Base-by-base conservation (phyloP, 2,888 invertebrate genomes). In the Cheiracanthium punctorium region DNA sequence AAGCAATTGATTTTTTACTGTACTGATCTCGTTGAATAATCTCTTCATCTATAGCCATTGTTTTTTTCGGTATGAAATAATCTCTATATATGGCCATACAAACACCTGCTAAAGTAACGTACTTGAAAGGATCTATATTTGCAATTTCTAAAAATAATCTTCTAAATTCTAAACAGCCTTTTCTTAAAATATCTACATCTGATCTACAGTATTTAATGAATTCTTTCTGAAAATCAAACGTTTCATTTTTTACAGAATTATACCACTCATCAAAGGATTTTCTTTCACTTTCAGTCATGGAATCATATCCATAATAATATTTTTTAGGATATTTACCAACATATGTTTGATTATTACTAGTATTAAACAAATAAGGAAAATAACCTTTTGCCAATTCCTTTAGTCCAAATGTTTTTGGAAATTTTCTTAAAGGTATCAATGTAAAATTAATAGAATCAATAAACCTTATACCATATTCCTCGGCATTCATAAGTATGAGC, bases 151-250 rank as follows among this genome's bases (percentile, higher is more conserved):
- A 52, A 30, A 52, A 73, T 52, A 52, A 73, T 73, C 73, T 52
- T 52, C 32, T 48, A 0, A 72, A 72, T 72, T 72, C 72, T 43
- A 72, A 72, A 48, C 72, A 72, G 17, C 70, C 70, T 72, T 43
- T 41, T 72, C 72, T 43, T 10, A 72, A 72, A 43, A 72, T 72
- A 72, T 72, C 72, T 28, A 72, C 73, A 73, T 52, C 32, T 30
- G 29, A 73, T 30, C 52, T 52, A 30, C 52, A 73, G 14, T 52
- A 73, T 73, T 73, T 73, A 52, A 52, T 32, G 12, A 52, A 30
- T 73, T 73, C 73, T 4, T 73, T 73, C 52, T 73, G 29, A 17
- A 52, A 73, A 73, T 52, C 73, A 73, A 73, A 30, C 10, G 32
- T 52, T 52, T 73, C 30, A n/a, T 52, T 1, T 73, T 73, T 73